A percentile compares a stretch with the other conserved stretches of the same genome.
These are phyloP conservation scores for Zele albiditarsus DNA, from an alignment of 2,888 invertebrate genomes.

Conservation along the genomic window DNA sequence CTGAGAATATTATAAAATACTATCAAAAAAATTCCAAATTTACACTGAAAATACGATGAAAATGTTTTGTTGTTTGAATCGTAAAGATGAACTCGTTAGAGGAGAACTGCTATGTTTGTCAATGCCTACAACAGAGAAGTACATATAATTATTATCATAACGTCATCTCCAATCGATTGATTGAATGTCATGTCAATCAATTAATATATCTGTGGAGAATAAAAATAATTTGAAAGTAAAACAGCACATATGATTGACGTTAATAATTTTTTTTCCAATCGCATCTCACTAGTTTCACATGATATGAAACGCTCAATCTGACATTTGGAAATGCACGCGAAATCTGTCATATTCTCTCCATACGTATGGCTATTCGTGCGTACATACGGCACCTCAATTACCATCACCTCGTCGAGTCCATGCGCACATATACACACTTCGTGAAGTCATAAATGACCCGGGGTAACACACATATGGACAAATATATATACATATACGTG, in stretches of 20 bases:
- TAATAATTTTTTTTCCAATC: conserved; percentile 26
- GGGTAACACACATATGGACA: neutral
- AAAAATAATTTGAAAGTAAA: neutral
- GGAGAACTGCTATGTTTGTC: too few relatives aligned
- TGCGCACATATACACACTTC: conserved; percentile 1
- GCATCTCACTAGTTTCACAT: conserved; percentile 21
- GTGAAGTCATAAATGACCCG: conserved; percentile 40
- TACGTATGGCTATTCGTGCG: conserved; percentile 27
- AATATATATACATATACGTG: conserved; percentile 22
- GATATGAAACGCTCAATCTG: conserved; percentile 36
- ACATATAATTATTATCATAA: neutral
- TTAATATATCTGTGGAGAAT: neutral
- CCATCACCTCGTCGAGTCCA: conserved; percentile 26
- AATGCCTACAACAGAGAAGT: neutral
- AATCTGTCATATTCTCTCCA: conserved; percentile 35
- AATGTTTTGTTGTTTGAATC: too few relatives aligned
- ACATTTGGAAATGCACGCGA: conserved; percentile 30
- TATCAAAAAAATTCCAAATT: too few relatives aligned
- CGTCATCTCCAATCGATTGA: neutral
- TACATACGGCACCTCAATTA: conserved; percentile 40
- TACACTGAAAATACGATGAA: too few relatives aligned
- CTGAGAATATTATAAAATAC: too few relatives aligned
- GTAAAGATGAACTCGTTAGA: too few relatives aligned
- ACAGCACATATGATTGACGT: conserved; percentile 28
- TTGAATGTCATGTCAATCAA: neutral